Conservation (phyloP, 2,797 vertebrate species). For the Heteromormyrus szaboi region DNA sequence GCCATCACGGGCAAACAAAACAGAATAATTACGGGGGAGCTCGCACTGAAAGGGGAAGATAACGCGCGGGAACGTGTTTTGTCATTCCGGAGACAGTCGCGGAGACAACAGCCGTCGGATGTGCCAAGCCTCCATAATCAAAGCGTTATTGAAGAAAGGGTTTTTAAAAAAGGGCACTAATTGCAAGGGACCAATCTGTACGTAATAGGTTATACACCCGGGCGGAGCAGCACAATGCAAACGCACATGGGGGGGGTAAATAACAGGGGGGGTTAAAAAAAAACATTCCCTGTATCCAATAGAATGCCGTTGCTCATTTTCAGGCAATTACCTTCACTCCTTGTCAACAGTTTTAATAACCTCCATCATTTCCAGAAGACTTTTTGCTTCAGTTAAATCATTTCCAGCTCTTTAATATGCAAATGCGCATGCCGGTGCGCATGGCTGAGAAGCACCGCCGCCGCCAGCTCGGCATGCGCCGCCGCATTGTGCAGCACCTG, state of each 20-base stretch:
- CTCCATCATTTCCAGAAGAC: slow-evolving; percentile 94
- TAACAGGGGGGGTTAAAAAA: not conserved
- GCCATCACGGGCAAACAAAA: slow-evolving; percentile 76
- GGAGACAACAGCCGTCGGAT: slow-evolving; percentile 99
- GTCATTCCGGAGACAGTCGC: slow-evolving; percentile 98
- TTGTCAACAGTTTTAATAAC: slow-evolving; percentile 99
- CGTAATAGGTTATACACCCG: slow-evolving; percentile 99
- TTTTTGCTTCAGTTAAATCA: slow-evolving; percentile 98
- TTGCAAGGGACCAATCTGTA: slow-evolving; percentile 99
- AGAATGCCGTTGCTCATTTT: slow-evolving; percentile 98
- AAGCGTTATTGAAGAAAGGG: slow-evolving; percentile 99
- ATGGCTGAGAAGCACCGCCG: slow-evolving; percentile 93
- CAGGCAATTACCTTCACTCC: slow-evolving; percentile 99
- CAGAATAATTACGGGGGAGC: slow-evolving; percentile 74
- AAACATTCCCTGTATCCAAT: slow-evolving; percentile 85
- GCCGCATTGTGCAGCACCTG: slow-evolving; percentile 96
- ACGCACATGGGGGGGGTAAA: not conserved
- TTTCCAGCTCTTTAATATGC: slow-evolving; percentile 96
- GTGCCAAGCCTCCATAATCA: slow-evolving; percentile 99
- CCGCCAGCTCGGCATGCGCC: slow-evolving; percentile 78
- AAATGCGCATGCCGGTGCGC: slow-evolving; percentile 92
- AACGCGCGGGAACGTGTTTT: slow-evolving; percentile 98
- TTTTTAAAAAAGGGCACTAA: slow-evolving; percentile 95
- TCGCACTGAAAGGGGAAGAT: slow-evolving; percentile 82
- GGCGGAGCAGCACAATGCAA: slow-evolving; percentile 94